Base-by-base conservation (phyloP, 2,888 invertebrate species). In the Cistogaster globosa region DNA sequence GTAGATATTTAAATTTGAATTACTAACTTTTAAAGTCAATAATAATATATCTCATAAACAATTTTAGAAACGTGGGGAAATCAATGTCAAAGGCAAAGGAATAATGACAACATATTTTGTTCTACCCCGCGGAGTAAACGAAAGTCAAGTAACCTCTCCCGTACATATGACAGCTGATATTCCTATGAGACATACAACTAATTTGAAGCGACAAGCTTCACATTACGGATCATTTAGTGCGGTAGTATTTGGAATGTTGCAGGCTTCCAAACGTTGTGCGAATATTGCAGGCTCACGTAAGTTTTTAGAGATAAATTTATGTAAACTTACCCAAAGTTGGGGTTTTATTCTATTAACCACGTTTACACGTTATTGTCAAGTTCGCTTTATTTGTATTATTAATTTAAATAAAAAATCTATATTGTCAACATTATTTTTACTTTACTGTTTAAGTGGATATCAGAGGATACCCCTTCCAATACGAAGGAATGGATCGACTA, bases 31-130 rank as follows among this genome's bases (percentile, higher is more conserved):
- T 20, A 20, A 26, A 1, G n/a, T 20, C 9, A 38, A 18, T 20
- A 26, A 6, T 32, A 5, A 32, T 32, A 32, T 5, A 32, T 8
- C 2, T 8, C 2, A 32, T 32, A 7, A 32, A 32, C 6, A 32
- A 16, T 69, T 22, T 63, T 65, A 98, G 97, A 94, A 95, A 88
- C 95, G 98, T n/a, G 98, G 98, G 0, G 93, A 95, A 77, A 96
- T 98, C 78, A 96, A 96, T 84, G 98, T 98, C 38, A 98, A 98
- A 92, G 98, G 98, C 83, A 98, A 98, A 92, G 98, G 98, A 0
- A 95, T 96, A 87, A 98, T 98, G 98, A 96, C 97, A 92, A 98
- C 98, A n/a, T 98, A 96, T 93, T 98, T 97, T 93, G 97, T 98
- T 72, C 93, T 95, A 68, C 96, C 96, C 20, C 94, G 95, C 75